Percentiles rank a stretch among this genome's conserved stretches.
phyloP scores from a whole-genome alignment of 1,140 invertebrate genomes.

The Macrosteles quadrilineatus region DNA sequence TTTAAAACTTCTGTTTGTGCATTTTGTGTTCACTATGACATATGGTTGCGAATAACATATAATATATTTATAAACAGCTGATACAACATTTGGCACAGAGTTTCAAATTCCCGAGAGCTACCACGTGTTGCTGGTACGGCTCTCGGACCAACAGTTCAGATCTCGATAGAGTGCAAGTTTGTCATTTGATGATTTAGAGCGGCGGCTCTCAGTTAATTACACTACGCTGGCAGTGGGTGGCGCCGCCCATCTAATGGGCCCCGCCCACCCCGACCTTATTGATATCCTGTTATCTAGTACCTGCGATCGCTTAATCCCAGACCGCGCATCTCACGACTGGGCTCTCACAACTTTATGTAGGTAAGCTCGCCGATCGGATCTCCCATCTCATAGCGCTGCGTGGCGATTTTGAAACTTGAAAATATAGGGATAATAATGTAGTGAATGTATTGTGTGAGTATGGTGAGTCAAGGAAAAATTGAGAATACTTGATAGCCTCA shows the following conservation, averaged over 20 bases:
- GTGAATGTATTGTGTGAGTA: too few relatives aligned
- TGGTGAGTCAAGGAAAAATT: too few relatives aligned
- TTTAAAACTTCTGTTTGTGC: too few relatives aligned
- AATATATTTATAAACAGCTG: too few relatives aligned
- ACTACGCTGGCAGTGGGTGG: constrained; percentile 13
- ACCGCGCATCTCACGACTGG: constrained; percentile 13
- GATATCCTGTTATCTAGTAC: constrained; percentile 22
- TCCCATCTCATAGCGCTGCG: not conserved
- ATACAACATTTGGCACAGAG: too few relatives aligned
- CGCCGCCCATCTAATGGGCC: constrained; percentile 11
- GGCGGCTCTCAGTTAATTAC: constrained; percentile 17
- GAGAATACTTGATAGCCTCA: not conserved
- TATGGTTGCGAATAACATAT: too few relatives aligned
- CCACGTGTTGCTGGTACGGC: not conserved
- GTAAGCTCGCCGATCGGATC: not conserved
- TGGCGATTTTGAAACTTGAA: not conserved
- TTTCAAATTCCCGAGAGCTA: not conserved
- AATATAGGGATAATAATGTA: not conserved
- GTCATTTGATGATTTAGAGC: constrained; percentile 18
- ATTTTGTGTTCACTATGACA: too few relatives aligned
- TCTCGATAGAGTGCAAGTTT: constrained; percentile 22
- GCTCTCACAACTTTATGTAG: constrained; percentile 12
- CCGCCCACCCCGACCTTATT: constrained; percentile 20
- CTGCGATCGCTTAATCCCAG: constrained; percentile 22
- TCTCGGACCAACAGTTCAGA: constrained; percentile 10